These are phyloP conservation scores for Illadopsis cleaveri DNA, from an alignment of 2,113 vertebrate genomes.

Conservation along the genomic window DNA sequence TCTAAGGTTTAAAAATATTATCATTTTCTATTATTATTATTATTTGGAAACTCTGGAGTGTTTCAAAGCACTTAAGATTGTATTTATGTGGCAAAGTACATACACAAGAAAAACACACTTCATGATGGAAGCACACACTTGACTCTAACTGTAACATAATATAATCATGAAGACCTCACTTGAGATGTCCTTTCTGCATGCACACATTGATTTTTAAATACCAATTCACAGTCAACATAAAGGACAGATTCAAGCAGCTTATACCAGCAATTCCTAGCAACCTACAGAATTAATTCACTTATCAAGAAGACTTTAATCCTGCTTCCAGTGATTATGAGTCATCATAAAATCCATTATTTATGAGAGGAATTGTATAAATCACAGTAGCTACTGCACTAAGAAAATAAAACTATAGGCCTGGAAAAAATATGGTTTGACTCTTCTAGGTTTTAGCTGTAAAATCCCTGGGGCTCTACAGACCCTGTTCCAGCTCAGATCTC, in stretches of 20 bases:
- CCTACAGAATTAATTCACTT: constrained; percentile 15
- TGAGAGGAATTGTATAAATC: not conserved
- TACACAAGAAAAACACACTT: not conserved
- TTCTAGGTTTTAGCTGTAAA: constrained; percentile 2
- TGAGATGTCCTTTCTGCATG: not conserved
- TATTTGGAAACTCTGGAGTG: not conserved
- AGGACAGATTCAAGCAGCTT: not conserved
- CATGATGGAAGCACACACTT: not conserved
- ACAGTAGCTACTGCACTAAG: not conserved
- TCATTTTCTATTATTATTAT: not conserved
- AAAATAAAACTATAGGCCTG: constrained; percentile 10
- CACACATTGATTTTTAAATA: not conserved
- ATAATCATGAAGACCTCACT: not conserved
- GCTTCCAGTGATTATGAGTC: constrained; percentile 16
- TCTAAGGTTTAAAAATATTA: not conserved
- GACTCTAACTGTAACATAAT: not conserved
- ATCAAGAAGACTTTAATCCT: constrained; percentile 19
- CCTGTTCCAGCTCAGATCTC: not conserved
- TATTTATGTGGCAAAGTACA: not conserved
- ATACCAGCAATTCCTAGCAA: not conserved
- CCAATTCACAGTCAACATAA: not conserved
- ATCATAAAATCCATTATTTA: constrained; percentile 28
- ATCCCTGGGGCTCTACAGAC: not conserved
- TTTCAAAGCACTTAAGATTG: not conserved
- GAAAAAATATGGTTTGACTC: not conserved